Percentiles rank a stretch among this genome's conserved stretches.
Conservation (phyloP, 37 sponge, comb jelly and placozoan species). For the Cladorhizidae sp. region DNA sequence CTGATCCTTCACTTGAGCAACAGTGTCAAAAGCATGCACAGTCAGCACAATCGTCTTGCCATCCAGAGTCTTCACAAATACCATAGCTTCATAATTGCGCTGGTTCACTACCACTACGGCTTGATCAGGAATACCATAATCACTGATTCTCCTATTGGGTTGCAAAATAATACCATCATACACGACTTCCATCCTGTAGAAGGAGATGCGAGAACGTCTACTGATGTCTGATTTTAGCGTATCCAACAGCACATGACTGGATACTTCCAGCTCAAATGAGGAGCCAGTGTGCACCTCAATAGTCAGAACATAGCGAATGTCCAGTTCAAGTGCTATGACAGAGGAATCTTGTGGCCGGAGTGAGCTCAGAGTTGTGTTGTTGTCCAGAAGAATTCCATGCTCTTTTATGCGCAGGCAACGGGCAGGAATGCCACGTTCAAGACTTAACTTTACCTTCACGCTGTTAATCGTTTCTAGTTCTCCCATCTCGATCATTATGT, state of each 20-base stretch:
- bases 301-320: slow-evolving; percentile 10
- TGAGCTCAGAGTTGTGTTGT: neutral
- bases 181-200: neutral
- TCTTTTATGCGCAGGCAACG: neutral
- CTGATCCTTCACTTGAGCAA: slow-evolving; percentile 63
- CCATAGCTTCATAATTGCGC: slow-evolving; percentile 33
- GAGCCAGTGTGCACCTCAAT: slow-evolving; percentile 1
- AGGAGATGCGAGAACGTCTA: slow-evolving; percentile 7
- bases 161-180: slow-evolving; percentile 11
- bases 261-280: slow-evolving; percentile 6
- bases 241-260: slow-evolving; percentile 2
- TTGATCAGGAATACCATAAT: slow-evolving; percentile 18
- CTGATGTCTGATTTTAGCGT: neutral
- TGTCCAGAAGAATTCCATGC: neutral
- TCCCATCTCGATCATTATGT: neutral
- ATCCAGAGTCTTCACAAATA: slow-evolving; percentile 71
- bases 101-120: slow-evolving; percentile 13
- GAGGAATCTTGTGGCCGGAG: neutral
- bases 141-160: slow-evolving; percentile 1
- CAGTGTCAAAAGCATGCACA: slow-evolving; percentile 72
- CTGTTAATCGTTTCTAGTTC: neutral
- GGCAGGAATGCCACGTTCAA: neutral
- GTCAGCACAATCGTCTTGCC: slow-evolving; percentile 63
- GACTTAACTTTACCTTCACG: neutral
- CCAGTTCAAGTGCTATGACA: neutral